Evolutionary conservation across 2,797 vertebrate species (phyloP).

Genomic region (Botia kubotai): DNA sequence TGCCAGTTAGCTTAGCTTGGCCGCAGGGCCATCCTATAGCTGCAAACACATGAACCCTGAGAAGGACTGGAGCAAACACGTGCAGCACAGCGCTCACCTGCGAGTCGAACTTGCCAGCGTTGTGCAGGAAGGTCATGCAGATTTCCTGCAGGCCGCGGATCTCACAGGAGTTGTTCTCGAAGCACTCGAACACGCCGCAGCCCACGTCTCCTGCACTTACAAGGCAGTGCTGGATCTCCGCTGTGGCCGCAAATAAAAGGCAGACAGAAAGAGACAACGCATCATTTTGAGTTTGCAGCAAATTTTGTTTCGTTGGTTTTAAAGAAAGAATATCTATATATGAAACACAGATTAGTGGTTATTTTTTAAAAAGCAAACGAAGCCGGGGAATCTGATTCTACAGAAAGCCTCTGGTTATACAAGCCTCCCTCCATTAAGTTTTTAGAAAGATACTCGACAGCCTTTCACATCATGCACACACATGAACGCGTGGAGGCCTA

Average conservation of each 20-base stretch:
- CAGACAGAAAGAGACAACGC: constrained; percentile 11
- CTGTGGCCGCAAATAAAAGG: constrained; percentile 75
- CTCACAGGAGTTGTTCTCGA: constrained; percentile 99
- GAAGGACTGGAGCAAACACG: constrained; percentile 48
- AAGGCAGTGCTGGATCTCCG: constrained; percentile 98
- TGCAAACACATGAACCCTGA: constrained; percentile 61
- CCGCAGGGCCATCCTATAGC: constrained; percentile 60
- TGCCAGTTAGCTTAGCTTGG: constrained; percentile 68
- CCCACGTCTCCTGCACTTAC: constrained; percentile 97
- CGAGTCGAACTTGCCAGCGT: constrained; percentile 99
- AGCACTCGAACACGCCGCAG: constrained; percentile 98
- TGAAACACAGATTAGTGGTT: neutral
- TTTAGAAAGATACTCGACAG: constrained; percentile 24
- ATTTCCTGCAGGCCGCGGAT: constrained; percentile 97
- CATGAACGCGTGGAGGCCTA: constrained; percentile 30
- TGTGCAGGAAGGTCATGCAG: constrained; percentile 99
- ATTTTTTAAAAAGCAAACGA: neutral
- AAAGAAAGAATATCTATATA: no score
- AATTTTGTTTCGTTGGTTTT: no score
- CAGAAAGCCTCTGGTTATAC: no score
- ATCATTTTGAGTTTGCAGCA: neutral
- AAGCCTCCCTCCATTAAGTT: neutral
- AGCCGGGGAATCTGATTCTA: no score
- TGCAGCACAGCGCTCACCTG: constrained; percentile 83
- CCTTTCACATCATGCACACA: constrained; percentile 42